A percentile compares a stretch with the other conserved stretches of the same genome.
Conservation (phyloP, 2,113 vertebrate genomes). For the Todiramphus saurophagus region DNA sequence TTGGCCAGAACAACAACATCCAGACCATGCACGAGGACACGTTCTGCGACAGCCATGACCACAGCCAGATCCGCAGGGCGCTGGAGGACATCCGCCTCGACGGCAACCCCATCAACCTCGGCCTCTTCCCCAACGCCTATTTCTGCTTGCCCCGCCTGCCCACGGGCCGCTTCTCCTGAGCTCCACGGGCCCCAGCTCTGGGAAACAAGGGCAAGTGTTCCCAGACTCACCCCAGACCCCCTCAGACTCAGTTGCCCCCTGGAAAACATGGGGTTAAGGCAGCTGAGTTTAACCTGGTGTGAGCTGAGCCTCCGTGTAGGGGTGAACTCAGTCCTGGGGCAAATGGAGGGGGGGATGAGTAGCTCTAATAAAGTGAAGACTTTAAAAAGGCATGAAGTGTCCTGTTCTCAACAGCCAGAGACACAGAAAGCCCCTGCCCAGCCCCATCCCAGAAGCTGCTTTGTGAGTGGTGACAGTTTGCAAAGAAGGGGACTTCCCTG, state of each 20-base stretch:
- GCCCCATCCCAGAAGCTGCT: neutral
- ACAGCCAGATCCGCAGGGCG: constrained; percentile 58
- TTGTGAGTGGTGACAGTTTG: neutral
- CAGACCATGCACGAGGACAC: constrained; percentile 73
- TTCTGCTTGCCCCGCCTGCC: constrained; percentile 83
- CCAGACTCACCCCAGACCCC: neutral
- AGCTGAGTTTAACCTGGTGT: fast-evolving
- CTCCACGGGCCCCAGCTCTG: fast-evolving
- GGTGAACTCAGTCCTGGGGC: neutral
- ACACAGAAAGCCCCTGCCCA: fast-evolving
- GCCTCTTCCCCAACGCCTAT: constrained; percentile 76
- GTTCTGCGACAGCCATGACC: constrained; percentile 76
- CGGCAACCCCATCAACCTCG: constrained; percentile 81
- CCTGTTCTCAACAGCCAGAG: neutral
- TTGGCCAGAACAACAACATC: constrained; percentile 81
- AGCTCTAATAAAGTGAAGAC: neutral
- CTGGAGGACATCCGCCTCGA: constrained; percentile 85
- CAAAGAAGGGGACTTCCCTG: neutral
- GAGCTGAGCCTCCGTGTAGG: neutral
- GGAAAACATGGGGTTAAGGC: fast-evolving
- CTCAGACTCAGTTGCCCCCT: neutral
- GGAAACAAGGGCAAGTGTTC: fast-evolving
- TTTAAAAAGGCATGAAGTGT: neutral
- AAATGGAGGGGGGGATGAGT: fast-evolving
- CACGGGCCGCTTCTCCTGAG: constrained; percentile 68